Percentiles rank a stretch among this genome's conserved stretches.
These are phyloP conservation scores for Parapsyche elsis DNA, from an alignment of 1,140 invertebrate genomes.

Conservation along the genomic window DNA sequence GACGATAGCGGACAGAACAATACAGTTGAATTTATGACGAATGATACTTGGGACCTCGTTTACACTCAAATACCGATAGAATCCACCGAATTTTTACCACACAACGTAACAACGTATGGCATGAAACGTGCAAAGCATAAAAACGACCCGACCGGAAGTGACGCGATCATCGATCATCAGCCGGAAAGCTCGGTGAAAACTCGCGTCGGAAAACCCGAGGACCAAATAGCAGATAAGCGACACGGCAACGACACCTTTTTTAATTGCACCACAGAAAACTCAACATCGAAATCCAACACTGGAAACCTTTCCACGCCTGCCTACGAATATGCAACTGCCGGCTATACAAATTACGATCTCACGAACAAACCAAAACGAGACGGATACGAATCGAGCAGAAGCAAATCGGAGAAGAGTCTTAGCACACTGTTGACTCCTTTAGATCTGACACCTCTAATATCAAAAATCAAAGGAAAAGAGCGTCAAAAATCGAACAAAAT, in stretches of 20 bases:
- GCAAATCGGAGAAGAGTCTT: constrained; percentile 38
- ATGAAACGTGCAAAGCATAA: constrained; percentile 9
- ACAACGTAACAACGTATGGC: not conserved
- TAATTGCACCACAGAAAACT: not conserved
- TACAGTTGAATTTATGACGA: not conserved
- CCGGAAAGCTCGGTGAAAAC: not conserved
- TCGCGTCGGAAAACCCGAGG: not conserved
- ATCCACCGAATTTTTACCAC: not conserved
- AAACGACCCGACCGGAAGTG: not conserved
- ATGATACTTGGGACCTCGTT: not conserved
- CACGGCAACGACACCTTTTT: not conserved
- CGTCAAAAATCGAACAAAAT: constrained; percentile 16
- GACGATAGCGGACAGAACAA: not conserved
- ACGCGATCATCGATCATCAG: not conserved
- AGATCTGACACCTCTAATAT: constrained; percentile 46
- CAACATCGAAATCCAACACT: not conserved
- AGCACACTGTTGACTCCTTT: constrained; percentile 50
- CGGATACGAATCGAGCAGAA: constrained; percentile 4
- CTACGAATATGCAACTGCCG: not conserved
- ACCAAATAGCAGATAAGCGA: constrained; percentile 21
- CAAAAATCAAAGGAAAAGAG: constrained; percentile 39
- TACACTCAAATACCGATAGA: not conserved
- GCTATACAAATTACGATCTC: not conserved
- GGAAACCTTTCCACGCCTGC: not conserved
- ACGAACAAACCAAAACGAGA: not conserved